Conservation (phyloP, 2,113 vertebrate genomes). For the Trogon melanurus region DNA sequence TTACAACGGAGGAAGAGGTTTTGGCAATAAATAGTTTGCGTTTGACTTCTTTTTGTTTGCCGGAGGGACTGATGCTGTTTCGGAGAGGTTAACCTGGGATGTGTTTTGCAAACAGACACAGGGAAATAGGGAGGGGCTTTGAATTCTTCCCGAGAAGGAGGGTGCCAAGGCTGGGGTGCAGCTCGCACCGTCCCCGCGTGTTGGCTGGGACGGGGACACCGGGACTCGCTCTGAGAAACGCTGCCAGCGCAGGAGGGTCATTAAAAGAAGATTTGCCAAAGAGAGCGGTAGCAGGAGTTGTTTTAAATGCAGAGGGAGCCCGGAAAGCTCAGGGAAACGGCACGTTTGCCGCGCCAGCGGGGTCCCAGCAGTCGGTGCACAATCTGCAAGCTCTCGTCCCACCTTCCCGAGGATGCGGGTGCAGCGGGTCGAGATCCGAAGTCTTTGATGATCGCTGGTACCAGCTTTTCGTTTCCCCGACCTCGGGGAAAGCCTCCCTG, state of each 20-base stretch:
- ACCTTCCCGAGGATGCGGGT: fast-evolving
- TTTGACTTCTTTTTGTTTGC: conserved; percentile 50
- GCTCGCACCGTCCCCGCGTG: fast-evolving
- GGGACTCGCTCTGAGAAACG: not conserved
- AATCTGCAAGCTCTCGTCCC: not conserved
- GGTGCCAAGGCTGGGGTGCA: not conserved
- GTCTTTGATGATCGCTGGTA: not conserved
- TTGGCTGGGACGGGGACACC: not conserved
- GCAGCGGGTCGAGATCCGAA: not conserved
- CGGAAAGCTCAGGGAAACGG: not conserved
- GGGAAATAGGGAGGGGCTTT: not conserved
- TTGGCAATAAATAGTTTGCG: conserved; percentile 39
- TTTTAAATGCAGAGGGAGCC: not conserved
- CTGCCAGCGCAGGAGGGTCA: too few species aligned
- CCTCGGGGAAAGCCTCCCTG: not conserved
- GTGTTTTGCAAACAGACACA: not conserved
- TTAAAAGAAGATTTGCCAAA: not conserved
- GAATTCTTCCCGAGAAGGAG: not conserved
- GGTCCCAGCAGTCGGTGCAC: fast-evolving
- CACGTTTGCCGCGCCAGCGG: fast-evolving
- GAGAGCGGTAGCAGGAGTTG: not conserved
- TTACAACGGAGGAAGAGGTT: conserved; percentile 45
- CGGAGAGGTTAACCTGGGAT: not conserved
- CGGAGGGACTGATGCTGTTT: not conserved
- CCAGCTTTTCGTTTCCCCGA: not conserved